These are phyloP conservation scores for Athrips mouffetella DNA, from an alignment of 2,888 invertebrate species.

Conservation along the genomic window DNA sequence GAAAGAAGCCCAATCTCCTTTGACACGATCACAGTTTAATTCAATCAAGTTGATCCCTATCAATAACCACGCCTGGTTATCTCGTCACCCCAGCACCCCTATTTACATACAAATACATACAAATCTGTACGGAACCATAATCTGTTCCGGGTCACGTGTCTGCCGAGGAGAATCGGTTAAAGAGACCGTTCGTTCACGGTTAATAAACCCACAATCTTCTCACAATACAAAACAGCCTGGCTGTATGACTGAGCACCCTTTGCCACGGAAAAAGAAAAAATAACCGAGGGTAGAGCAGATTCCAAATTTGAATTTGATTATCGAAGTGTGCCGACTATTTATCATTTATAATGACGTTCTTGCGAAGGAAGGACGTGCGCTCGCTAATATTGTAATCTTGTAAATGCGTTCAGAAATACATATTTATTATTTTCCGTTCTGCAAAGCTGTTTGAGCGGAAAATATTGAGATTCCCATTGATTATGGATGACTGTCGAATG, in stretches of 20 bases:
- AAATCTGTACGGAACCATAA: conserved; percentile 65
- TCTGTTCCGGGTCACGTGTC: conserved; percentile 81
- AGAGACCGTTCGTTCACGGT: conserved; percentile 73
- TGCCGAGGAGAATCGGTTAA: conserved; percentile 77
- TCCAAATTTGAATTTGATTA: conserved; percentile 79
- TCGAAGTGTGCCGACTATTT: conserved; percentile 77
- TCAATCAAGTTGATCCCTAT: conserved; percentile 70
- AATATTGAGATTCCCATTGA: conserved; percentile 66
- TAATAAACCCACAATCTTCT: conserved; percentile 76
- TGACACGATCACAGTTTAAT: conserved; percentile 60
- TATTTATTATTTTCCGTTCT: conserved; percentile 62
- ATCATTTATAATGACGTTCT: conserved; percentile 75
- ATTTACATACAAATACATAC: conserved; percentile 75
- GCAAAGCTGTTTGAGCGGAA: conserved; percentile 61
- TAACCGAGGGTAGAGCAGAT: conserved; percentile 68
- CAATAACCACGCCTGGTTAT: conserved; percentile 64
- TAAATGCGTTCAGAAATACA: conserved; percentile 71
- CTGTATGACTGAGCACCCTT: conserved; percentile 52
- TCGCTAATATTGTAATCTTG: conserved; percentile 76
- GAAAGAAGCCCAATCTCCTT: conserved; percentile 30
- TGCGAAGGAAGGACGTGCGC: conserved; percentile 56
- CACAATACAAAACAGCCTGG: conserved; percentile 67
- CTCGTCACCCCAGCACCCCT: conserved; percentile 61
- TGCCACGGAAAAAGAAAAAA: conserved; percentile 53
- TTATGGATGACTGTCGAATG: conserved; percentile 51